Evolutionary conservation across 2,888 invertebrate genomes (phyloP).

Genomic region (Hypena proboscidalis): DNA sequence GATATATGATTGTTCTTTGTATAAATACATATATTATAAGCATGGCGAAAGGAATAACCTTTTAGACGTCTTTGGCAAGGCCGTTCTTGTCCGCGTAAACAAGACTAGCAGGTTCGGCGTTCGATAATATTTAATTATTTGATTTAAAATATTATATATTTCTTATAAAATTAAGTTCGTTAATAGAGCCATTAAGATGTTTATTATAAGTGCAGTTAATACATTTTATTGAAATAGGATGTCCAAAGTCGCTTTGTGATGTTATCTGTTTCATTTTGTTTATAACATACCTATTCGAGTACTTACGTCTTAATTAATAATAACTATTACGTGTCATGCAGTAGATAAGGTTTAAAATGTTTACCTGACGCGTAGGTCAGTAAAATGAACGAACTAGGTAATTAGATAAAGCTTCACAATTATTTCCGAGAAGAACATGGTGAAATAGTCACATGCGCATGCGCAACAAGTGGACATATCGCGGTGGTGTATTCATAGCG

Average conservation of each 20-base stretch:
- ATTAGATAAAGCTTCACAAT: constrained; percentile 62
- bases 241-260: constrained; percentile 12
- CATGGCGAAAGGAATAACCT: constrained; percentile 67
- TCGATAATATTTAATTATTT: constrained; percentile 44
- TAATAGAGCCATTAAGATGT: not conserved
- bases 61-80: constrained; percentile 69
- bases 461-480: constrained; percentile 76
- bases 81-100: constrained; percentile 58
- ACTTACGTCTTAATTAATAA: constrained; percentile 15
- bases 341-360: constrained; percentile 19
- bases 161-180: constrained; percentile 10
- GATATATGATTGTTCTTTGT: constrained; percentile 21
- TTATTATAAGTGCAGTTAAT: not conserved
- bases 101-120: constrained; percentile 49
- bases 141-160: constrained; percentile 10
- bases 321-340: constrained; percentile 10
- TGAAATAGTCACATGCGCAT: constrained; percentile 67
- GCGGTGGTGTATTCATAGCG: constrained; percentile 71
- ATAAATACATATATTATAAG: constrained; percentile 23
- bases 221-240: constrained; percentile 9
- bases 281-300: constrained; percentile 5
- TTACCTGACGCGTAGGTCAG: constrained; percentile 31
- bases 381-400: constrained; percentile 44
- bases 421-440: constrained; percentile 66
- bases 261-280: constrained; percentile 17